Conservation (phyloP, 2,888 invertebrate genomes). For the Dioctria linearis region DNA sequence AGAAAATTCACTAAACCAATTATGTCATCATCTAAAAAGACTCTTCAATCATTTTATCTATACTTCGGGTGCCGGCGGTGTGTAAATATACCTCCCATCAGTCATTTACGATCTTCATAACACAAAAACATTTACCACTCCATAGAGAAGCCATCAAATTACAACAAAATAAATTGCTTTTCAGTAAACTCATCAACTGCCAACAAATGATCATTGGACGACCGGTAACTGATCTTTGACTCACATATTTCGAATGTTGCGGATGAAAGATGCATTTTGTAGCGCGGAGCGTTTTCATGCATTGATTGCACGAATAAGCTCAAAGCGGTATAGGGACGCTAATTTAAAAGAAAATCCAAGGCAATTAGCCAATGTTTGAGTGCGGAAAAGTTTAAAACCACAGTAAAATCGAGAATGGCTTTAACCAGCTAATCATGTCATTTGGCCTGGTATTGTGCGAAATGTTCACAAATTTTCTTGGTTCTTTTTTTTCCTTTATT, state of each 20-base stretch:
- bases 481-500: background rate
- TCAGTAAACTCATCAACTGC: constrained; percentile 19
- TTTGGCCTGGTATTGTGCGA: background rate
- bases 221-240: constrained; percentile 22
- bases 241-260: background rate
- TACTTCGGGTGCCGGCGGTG: background rate
- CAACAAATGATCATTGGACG: constrained; percentile 22
- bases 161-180: constrained; percentile 15
- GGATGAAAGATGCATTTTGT: constrained; percentile 1
- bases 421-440: constrained; percentile 3
- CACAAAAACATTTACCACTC: background rate
- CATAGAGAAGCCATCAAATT: constrained; percentile 13
- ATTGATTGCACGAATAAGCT: background rate
- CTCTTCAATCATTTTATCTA: background rate
- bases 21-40: background rate
- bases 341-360: constrained; percentile 5
- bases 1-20: background rate
- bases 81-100: background rate
- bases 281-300: constrained; percentile 5
- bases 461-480: background rate
- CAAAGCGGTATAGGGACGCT: background rate
- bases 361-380: background rate
- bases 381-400: constrained; percentile 4
- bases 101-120: constrained; percentile 18
- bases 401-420: constrained; percentile 2